These are phyloP conservation scores for Cranoglanis bouderius DNA, from an alignment of 2,113 vertebrate genomes.

Conservation along the genomic window DNA sequence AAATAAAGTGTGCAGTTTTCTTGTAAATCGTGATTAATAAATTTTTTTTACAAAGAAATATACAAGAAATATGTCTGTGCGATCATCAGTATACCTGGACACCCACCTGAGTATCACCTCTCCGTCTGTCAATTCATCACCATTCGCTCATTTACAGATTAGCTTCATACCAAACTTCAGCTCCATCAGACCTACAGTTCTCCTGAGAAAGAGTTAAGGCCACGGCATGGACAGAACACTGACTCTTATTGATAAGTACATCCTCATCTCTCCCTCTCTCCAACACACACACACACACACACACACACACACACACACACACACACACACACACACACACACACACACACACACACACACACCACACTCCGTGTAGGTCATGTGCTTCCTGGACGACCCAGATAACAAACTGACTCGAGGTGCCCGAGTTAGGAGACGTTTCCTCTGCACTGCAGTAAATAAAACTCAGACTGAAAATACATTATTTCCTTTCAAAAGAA, in stretches of 20 bases:
- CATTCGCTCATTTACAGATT: neutral
- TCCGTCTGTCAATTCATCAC: neutral
- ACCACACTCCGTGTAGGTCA: neutral
- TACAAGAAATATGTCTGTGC: neutral
- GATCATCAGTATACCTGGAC: neutral
- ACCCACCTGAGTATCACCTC: neutral
- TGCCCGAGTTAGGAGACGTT: constrained; percentile 28
- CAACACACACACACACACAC: neutral
- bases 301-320: constrained; percentile 11
- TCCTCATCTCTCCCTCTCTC: neutral
- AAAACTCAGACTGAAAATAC: neutral
- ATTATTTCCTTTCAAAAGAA: neutral
- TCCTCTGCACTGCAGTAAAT: constrained; percentile 18
- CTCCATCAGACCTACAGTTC: neutral
- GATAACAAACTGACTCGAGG: constrained; percentile 27
- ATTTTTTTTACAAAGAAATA: neutral
- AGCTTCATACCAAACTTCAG: neutral
- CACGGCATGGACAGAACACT: neutral
- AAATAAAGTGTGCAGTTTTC: neutral
- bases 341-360: neutral
- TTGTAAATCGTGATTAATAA: neutral
- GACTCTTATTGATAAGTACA: neutral
- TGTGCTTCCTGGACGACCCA: constrained; percentile 42
- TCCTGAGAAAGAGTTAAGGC: neutral
- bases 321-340: neutral